Base-by-base conservation (phyloP, 2,888 invertebrate genomes). In the Osmoderma eremita region DNA sequence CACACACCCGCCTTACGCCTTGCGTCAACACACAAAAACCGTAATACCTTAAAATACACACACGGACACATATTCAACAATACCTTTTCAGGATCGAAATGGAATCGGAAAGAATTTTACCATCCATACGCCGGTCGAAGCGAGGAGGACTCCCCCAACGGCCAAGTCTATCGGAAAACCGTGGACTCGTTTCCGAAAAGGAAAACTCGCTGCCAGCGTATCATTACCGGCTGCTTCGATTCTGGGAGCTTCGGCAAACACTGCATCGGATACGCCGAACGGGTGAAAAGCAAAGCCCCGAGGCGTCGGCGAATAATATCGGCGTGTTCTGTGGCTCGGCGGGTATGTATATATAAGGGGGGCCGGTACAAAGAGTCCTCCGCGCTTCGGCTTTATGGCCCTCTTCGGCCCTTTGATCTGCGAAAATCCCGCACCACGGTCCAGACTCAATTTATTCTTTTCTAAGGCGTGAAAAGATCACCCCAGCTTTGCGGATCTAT, bases 361-460 rank as follows among this genome's bases (percentile, higher is more conserved):
- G 6, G 30, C 30, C 30, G 30, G 17, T 45, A 61, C 58, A 61
- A 61, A 61, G 45, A 45, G 45, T 61, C 36, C 58, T 61, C 48
- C 45, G 58, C 45, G 12, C 45, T 61, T 61, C 48, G 67, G 73
- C 73, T 72, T 73, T 73, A 70, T 67, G 70, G 63, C 68, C 42
- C 50, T 64, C 8, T n/a, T 15, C 15, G 24, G 38, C 53, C 71
- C 54, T 71, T 71, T 71, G 71, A 70, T 69, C 68, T 69, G 63
- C 45, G 58, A 56, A 71, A 67, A 71, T 71, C 70, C 67, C 45
- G 67, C 49, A 24, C 30, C 30, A 30, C 51, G 68, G 65, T 67
- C 68, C 54, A 48, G 65, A 65, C 65, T 71, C 71, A 69, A 70
- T 71, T 71, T 70, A 71, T 71, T 71, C 71, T 68, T 68, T 71